Percentiles rank a stretch among this genome's conserved stretches.
phyloP scores from a whole-genome alignment of 2,113 vertebrate genomes.

The Rhodinocichla rosea region DNA sequence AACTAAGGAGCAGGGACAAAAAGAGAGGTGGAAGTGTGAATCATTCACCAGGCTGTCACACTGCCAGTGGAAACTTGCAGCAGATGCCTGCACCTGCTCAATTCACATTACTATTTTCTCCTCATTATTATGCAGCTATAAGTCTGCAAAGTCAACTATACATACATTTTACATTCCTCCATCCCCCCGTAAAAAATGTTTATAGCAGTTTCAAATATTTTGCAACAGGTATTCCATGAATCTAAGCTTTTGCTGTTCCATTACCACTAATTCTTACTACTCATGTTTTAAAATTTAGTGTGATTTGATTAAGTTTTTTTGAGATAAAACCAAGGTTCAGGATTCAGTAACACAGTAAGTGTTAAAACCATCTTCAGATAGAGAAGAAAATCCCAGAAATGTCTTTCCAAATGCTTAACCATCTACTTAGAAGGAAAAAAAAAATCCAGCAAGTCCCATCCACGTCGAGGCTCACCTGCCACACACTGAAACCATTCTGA shows the following conservation, averaged over 20 bases:
- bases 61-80: not conserved
- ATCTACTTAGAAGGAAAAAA: not conserved
- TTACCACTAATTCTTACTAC: not conserved
- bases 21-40: not conserved
- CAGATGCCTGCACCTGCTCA: not conserved
- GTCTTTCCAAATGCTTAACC: not conserved
- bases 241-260: not conserved
- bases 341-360: not conserved
- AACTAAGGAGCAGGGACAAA: rapidly evolving
- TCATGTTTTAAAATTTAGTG: not conserved
- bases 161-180: not conserved
- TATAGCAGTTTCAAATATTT: not conserved
- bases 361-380: not conserved
- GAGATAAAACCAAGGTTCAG: not conserved
- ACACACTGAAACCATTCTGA: not conserved
- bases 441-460: not conserved
- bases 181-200: rapidly evolving
- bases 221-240: not conserved
- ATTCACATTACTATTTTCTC: not conserved
- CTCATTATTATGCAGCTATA: not conserved
- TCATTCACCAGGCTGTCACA: not conserved
- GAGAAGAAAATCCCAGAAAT: not conserved
- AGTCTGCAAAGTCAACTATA: not conserved
- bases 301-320: not conserved
- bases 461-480: not conserved